phyloP scores from a whole-genome alignment of 2,888 invertebrate genomes.

The Drosophila parthenogenetica region DNA sequence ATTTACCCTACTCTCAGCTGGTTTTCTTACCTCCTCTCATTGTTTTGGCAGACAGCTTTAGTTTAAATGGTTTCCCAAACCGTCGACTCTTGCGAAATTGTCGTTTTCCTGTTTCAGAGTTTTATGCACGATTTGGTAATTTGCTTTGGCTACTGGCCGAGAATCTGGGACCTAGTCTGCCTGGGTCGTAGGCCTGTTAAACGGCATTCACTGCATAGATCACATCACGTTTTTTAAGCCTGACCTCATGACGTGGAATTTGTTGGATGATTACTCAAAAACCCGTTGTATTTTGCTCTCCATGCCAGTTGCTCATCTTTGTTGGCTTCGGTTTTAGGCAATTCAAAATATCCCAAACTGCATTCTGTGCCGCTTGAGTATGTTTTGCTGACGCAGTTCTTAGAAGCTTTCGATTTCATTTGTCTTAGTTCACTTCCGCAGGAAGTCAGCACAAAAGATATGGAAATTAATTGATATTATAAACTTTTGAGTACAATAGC shows the following conservation, averaged over 20 bases:
- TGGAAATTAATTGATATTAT: constrained; percentile 25
- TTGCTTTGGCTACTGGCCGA: constrained; percentile 64
- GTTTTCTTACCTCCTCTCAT: constrained; percentile 9
- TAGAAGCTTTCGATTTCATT: constrained; percentile 7
- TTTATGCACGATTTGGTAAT: constrained; percentile 74
- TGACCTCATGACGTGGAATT: constrained; percentile 51
- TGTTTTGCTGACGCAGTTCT: constrained; percentile 25
- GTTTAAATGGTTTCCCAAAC: constrained; percentile 44
- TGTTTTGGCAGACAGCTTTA: constrained; percentile 27
- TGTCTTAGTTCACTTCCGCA: constrained; percentile 33
- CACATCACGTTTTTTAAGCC: constrained; percentile 70
- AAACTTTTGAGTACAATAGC: background rate
- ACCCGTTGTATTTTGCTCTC: constrained; percentile 17
- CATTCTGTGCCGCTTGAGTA: constrained; percentile 3
- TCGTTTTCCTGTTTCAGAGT: constrained; percentile 64
- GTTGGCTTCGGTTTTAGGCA: constrained; percentile 2
- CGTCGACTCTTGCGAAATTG: constrained; percentile 59
- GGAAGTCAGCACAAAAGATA: constrained; percentile 20
- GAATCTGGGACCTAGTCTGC: constrained; percentile 37
- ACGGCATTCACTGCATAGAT: constrained; percentile 53
- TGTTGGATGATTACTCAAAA: constrained; percentile 27
- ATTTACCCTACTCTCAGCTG: background rate
- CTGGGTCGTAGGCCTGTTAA: constrained; percentile 24
- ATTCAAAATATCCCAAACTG: background rate
- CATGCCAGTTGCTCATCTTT: constrained; percentile 25